phyloP scores from a whole-genome alignment of 2,888 invertebrate species.

The Cheilosia urbana region DNA sequence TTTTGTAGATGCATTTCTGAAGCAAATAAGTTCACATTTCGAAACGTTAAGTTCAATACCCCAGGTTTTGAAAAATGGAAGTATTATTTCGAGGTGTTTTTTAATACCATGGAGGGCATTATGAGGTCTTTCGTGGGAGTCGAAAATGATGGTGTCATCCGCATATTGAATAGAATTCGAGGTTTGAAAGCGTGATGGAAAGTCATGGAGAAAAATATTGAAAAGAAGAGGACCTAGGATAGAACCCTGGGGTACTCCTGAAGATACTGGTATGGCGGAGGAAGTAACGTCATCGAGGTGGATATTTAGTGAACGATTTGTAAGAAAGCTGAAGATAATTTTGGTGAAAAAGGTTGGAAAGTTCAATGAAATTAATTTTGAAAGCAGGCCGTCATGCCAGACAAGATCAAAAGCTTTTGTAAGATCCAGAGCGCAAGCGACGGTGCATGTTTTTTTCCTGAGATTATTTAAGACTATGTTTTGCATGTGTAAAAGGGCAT shows the following conservation, averaged over 20 bases:
- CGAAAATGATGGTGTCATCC: neutral
- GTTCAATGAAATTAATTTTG: constrained; percentile 5
- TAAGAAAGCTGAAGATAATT: neutral
- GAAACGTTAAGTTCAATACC: neutral
- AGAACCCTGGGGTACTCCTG: neutral
- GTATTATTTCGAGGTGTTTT: neutral
- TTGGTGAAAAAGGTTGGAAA: neutral
- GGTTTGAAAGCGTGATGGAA: neutral
- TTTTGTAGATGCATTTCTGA: neutral
- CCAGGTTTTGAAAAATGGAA: neutral
- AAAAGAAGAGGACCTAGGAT: constrained; percentile 7
- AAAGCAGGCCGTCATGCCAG: neutral
- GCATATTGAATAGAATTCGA: neutral
- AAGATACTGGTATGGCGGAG: neutral
- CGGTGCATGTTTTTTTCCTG: too few species aligned
- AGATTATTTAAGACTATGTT: too few species aligned
- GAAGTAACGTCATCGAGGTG: neutral
- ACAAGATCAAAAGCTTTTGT: neutral
- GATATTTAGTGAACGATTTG: neutral
- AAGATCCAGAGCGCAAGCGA: too few species aligned
- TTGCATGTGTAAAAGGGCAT: too few species aligned
- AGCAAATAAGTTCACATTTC: neutral
- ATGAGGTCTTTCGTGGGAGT: constrained; percentile 3
- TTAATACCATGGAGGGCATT: neutral
- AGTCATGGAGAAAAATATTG: constrained; percentile 2